These are phyloP conservation scores for Urocolius indicus DNA, from an alignment of 2,113 vertebrate genomes.

Conservation along the genomic window DNA sequence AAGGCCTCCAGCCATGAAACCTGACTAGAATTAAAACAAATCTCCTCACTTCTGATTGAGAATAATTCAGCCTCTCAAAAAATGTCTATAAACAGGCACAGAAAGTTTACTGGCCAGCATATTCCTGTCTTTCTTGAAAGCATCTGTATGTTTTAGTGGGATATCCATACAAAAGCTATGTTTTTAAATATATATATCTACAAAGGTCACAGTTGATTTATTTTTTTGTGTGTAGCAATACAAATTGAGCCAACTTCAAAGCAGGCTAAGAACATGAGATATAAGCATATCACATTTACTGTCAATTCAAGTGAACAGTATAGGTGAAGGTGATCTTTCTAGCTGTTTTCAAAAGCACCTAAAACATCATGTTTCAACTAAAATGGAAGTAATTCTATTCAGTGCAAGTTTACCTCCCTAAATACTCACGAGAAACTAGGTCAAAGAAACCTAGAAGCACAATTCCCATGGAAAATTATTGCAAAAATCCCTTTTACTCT, in stretches of 20 bases:
- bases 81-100: background rate
- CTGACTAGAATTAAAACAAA: background rate
- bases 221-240: background rate
- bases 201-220: rapidly evolving
- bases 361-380: background rate
- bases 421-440: background rate
- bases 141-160: background rate
- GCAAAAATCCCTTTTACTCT: background rate
- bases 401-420: background rate
- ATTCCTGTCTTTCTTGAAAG: background rate
- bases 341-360: background rate
- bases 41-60: background rate
- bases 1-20: background rate
- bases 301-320: background rate
- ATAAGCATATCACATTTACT: background rate
- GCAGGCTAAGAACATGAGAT: background rate
- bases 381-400: background rate
- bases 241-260: background rate
- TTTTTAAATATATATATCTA: background rate
- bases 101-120: background rate
- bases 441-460: background rate
- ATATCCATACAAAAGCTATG: background rate
- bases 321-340: background rate
- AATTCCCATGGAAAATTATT: background rate
- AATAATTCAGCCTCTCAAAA: background rate